Base-by-base conservation (phyloP, 2,888 invertebrate genomes). In the Meliscaeva auricollis region DNA sequence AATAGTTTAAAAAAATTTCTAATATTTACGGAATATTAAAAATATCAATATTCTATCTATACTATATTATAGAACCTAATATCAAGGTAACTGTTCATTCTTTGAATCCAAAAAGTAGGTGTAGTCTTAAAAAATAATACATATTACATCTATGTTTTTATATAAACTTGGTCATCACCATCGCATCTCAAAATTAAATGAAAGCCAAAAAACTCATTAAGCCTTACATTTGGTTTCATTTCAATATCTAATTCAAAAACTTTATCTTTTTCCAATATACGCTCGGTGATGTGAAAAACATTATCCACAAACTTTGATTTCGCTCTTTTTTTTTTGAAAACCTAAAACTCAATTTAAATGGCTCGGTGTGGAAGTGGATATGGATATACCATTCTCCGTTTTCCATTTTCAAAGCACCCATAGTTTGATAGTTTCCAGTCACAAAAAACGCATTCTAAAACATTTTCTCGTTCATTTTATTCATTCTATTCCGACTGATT, bases 401-500 rank as follows among this genome's bases (percentile, higher is more conserved):
- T 5, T 0, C 20, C 0, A 8, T 11, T 20, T 38, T 38, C 41
- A 8, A 22, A 30, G 32, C 8, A 15, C 44, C 52, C 17, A 62
- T 46, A 77, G 46, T 32, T 64, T 64, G 64, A 32, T 46, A 68
- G 56, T 68, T 77, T 52, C 41, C 38, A 44, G 8, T 50, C 48
- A 58, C 69, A 41, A 35, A 56, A 78, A 83, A 78, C 79, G 75
- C 75, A 80, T 79, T 79, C 73, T 38, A 48, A 50, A 66, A 50
- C 69, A 56, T 69, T 54, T 69, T 56, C 80, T 62, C 73, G 68
- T 85, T 80, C 64, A 62, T 85, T 85, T 81, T 81, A 85, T 85
- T 85, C 85, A 85, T 85, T 85, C 81, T 77, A 77, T 85, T 81
- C 69, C 80, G 50, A 69, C 76, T 85, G 85, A 85, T 81, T 85